Conservation (phyloP, 2,888 invertebrate genomes). For the Tenthredo scrophulariae region DNA sequence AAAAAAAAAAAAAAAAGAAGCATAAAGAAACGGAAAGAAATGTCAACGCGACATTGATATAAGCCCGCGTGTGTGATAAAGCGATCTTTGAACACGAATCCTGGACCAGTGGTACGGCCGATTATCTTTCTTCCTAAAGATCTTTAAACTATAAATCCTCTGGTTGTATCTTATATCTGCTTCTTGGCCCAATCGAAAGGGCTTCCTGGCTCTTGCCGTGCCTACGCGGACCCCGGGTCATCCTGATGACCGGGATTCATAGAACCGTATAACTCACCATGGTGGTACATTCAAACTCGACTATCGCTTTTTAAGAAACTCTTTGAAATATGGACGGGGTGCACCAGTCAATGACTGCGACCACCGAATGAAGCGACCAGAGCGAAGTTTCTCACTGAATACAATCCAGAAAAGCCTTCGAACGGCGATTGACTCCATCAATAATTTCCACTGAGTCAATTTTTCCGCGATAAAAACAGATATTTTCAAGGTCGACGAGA, state of each 20-base stretch:
- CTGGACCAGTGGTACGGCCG: constrained; percentile 53
- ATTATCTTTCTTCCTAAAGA: constrained; percentile 64
- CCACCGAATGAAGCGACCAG: not conserved
- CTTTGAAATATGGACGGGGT: not conserved
- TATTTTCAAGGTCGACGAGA: constrained; percentile 44
- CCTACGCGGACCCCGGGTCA: constrained; percentile 29
- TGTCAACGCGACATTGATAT: constrained; percentile 50
- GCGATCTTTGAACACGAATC: constrained; percentile 61
- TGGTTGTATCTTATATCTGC: constrained; percentile 50
- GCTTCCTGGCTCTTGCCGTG: constrained; percentile 14
- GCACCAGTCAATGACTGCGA: not conserved
- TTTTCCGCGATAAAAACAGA: not conserved
- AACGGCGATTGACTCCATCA: not conserved
- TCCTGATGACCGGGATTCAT: constrained; percentile 49
- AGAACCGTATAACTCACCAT: constrained; percentile 40
- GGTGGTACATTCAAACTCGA: constrained; percentile 12
- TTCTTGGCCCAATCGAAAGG: constrained; percentile 43
- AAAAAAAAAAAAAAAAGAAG: not conserved
- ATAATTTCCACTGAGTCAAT: not conserved
- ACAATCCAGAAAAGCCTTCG: not conserved
- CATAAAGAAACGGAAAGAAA: constrained; percentile 31
- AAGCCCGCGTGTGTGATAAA: constrained; percentile 61
- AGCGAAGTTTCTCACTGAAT: not conserved
- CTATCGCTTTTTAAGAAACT: constrained; percentile 5
- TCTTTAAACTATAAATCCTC: constrained; percentile 69